A percentile compares a stretch with the other conserved stretches of the same genome.
These are phyloP conservation scores for Drosophila falleni DNA, from an alignment of 2,888 invertebrate genomes.

Conservation along the genomic window DNA sequence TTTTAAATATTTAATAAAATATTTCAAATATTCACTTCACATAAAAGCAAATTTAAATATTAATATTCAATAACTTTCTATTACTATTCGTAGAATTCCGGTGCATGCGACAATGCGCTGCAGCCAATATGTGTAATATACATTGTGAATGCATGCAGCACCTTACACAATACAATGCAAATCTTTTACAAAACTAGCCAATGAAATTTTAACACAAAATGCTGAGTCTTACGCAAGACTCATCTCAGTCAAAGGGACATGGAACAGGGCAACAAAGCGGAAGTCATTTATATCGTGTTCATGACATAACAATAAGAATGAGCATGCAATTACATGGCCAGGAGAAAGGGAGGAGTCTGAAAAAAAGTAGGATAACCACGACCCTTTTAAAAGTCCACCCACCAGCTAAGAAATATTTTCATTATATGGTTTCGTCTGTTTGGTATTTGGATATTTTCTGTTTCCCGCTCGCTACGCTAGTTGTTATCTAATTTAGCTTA, in stretches of 20 bases:
- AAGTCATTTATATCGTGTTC: conserved; percentile 62
- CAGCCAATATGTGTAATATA: not conserved
- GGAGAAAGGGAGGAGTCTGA: not conserved
- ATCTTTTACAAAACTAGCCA: conserved; percentile 29
- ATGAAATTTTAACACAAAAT: conserved; percentile 20
- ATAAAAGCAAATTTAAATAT: too few species aligned
- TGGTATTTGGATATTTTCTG: conserved; percentile 32
- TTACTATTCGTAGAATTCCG: too few species aligned
- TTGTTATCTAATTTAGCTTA: conserved; percentile 69
- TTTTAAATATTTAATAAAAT: too few species aligned
- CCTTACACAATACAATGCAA: conserved; percentile 26
- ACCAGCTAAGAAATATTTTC: conserved; percentile 26
- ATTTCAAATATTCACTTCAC: too few species aligned
- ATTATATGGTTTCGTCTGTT: conserved; percentile 39
- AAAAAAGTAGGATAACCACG: not conserved
- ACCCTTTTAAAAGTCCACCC: conserved; percentile 10
- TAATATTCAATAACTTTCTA: too few species aligned
- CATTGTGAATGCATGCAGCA: not conserved
- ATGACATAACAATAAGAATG: conserved; percentile 62
- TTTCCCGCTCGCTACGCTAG: conserved; percentile 42
- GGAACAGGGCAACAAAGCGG: conserved; percentile 41
- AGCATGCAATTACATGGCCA: conserved; percentile 56
- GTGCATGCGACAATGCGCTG: not conserved
- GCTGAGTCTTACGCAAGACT: conserved; percentile 40
- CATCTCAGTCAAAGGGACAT: conserved; percentile 13